These are phyloP conservation scores for Noctua janthina DNA, from an alignment of 2,888 invertebrate species.

Conservation along the genomic window DNA sequence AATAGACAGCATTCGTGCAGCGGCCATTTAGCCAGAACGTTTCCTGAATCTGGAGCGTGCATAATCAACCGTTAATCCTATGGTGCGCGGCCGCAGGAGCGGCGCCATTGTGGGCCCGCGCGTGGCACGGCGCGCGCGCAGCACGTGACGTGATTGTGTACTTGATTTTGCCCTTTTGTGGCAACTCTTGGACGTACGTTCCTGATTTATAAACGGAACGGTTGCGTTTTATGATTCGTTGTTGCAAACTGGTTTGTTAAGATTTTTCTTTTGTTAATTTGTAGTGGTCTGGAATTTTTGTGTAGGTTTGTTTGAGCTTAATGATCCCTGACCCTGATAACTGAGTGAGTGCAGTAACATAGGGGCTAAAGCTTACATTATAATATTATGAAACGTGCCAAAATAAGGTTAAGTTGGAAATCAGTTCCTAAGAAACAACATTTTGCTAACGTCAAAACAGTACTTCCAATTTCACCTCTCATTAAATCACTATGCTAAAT, in stretches of 20 bases:
- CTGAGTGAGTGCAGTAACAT: not conserved
- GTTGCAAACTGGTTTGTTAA: conserved; percentile 57
- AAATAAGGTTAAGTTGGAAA: not conserved
- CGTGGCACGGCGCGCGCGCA: conserved; percentile 86
- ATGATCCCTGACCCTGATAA: conserved; percentile 9
- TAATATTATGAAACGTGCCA: not conserved
- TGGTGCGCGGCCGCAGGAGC: conserved; percentile 75
- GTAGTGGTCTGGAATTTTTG: conserved; percentile 6
- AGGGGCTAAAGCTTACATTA: not conserved
- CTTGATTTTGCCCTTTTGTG: conserved; percentile 85
- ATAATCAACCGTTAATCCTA: conserved; percentile 89
- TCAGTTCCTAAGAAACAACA: not conserved
- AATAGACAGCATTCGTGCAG: conserved; percentile 80
- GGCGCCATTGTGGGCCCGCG: conserved; percentile 77
- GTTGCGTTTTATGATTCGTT: conserved; percentile 62
- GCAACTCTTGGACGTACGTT: conserved; percentile 74
- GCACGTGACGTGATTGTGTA: conserved; percentile 87
- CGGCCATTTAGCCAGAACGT: conserved; percentile 78
- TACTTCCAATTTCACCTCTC: not conserved
- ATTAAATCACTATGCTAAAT: conserved; percentile 5
- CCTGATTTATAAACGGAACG: conserved; percentile 68
- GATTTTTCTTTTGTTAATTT: conserved; percentile 41
- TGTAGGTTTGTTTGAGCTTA: conserved; percentile 9
- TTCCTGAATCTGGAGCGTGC: conserved; percentile 89
- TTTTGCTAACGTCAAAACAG: not conserved